Evolutionary conservation across 2,888 invertebrate species (phyloP).

Genomic region (Chrysodeixis includens): DNA sequence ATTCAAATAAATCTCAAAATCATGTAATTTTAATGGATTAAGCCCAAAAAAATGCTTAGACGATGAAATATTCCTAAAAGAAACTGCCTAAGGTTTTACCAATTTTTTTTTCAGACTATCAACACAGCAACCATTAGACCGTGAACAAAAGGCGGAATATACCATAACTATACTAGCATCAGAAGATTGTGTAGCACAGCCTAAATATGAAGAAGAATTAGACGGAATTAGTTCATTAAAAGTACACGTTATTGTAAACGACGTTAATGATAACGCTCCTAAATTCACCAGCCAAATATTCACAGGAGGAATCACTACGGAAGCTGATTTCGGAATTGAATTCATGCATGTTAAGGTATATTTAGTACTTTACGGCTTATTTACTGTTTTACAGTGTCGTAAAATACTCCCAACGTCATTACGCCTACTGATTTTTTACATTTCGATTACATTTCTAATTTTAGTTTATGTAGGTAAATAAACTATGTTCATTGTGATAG

Average conservation of each 20-base stretch:
- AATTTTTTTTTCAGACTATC: slow-evolving; percentile 68
- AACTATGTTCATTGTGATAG: background rate
- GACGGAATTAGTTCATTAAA: slow-evolving; percentile 93
- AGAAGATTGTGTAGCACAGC: slow-evolving; percentile 93
- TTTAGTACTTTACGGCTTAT: background rate
- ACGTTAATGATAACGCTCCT: slow-evolving; percentile 97
- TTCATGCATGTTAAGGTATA: slow-evolving; percentile 95
- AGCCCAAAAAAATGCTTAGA: too few relatives aligned
- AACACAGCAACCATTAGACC: slow-evolving; percentile 90
- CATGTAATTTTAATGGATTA: too few relatives aligned
- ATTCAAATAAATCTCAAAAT: too few relatives aligned
- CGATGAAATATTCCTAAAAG: too few relatives aligned
- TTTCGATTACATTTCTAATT: background rate
- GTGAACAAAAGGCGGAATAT: slow-evolving; percentile 92
- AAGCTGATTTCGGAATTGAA: slow-evolving; percentile 96
- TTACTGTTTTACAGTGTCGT: background rate
- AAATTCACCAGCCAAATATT: slow-evolving; percentile 94
- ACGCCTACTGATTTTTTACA: background rate
- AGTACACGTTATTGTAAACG: slow-evolving; percentile 92
- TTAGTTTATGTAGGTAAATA: background rate
- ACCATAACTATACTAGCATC: slow-evolving; percentile 93
- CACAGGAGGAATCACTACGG: slow-evolving; percentile 98
- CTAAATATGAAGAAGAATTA: slow-evolving; percentile 87
- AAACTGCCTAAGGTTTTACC: too few relatives aligned
- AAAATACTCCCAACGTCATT: background rate